Conservation (phyloP, 2,888 invertebrate genomes). For the Oscheius sp. region DNA sequence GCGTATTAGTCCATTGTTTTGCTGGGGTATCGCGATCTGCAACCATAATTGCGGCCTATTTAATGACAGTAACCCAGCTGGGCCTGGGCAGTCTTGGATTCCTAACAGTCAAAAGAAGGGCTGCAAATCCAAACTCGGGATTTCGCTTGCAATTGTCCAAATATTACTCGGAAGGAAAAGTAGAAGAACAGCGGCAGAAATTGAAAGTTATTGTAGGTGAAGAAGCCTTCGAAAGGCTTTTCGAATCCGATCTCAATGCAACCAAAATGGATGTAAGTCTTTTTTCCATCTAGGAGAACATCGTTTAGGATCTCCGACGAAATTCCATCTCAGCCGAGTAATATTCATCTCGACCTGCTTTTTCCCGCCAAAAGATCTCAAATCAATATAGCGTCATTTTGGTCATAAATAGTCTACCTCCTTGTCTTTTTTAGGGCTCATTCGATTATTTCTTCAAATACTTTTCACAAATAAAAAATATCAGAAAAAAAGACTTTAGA, state of each 20-base stretch:
- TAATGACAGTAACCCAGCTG: conserved; percentile 55
- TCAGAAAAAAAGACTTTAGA: no score
- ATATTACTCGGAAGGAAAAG: conserved; percentile 48
- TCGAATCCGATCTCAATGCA: not conserved
- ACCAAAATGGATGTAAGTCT: not conserved
- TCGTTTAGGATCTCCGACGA: not conserved
- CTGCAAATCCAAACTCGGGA: conserved; percentile 63
- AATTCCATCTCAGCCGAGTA: not conserved
- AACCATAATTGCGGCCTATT: conserved; percentile 59
- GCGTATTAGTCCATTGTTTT: conserved; percentile 65
- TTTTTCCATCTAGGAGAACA: not conserved
- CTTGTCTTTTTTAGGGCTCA: no score
- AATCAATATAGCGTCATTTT: no score
- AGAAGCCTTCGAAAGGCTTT: not conserved
- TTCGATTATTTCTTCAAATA: not conserved
- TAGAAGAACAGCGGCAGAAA: not conserved
- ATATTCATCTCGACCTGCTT: not conserved
- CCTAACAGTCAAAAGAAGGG: conserved; percentile 33
- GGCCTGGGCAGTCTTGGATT: conserved; percentile 42
- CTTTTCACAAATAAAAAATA: no score
- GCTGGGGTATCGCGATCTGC: conserved; percentile 62
- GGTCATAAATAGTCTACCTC: no score
- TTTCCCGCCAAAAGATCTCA: not conserved
- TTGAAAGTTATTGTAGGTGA: not conserved
- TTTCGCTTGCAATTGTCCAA: conserved; percentile 62